Conservation (phyloP, 2,113 vertebrate genomes). For the Aegithalos caudatus region DNA sequence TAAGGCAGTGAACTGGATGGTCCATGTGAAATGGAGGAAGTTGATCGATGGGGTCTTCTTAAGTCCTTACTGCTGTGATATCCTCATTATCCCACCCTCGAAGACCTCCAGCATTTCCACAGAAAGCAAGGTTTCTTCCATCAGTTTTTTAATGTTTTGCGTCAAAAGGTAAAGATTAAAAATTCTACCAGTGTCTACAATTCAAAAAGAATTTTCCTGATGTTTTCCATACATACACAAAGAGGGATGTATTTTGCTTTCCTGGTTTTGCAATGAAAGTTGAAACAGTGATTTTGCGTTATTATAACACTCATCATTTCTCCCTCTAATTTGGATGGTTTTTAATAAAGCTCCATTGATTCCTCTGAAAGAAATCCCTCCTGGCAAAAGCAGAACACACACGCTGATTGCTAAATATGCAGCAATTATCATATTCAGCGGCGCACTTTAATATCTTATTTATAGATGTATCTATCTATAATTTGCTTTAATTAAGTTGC, state of each 20-base stretch:
- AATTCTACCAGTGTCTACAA: constrained; percentile 65
- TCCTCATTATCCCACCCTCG: neutral
- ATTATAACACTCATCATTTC: constrained; percentile 87
- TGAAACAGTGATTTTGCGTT: constrained; percentile 84
- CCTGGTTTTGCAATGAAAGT: constrained; percentile 73
- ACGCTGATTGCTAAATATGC: constrained; percentile 84
- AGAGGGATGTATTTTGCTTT: constrained; percentile 76
- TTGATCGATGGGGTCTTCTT: neutral
- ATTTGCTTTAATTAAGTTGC: constrained; percentile 90
- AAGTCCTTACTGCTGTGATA: neutral
- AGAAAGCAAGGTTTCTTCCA: constrained; percentile 19
- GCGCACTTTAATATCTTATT: constrained; percentile 87
- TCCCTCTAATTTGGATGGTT: constrained; percentile 85
- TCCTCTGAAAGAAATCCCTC: constrained; percentile 83
- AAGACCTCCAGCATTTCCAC: constrained; percentile 28
- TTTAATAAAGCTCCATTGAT: constrained; percentile 88
- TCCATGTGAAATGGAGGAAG: neutral
- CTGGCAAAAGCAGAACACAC: constrained; percentile 83
- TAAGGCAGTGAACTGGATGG: neutral
- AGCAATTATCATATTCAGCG: constrained; percentile 84
- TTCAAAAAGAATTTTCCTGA: constrained; percentile 66
- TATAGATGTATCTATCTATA: constrained; percentile 87
- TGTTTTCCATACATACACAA: constrained; percentile 75
- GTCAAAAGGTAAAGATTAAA: constrained; percentile 72
- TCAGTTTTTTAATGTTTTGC: constrained; percentile 34